Base-by-base conservation (phyloP, 1,140 invertebrate genomes). In the Lucilia cuprina region DNA sequence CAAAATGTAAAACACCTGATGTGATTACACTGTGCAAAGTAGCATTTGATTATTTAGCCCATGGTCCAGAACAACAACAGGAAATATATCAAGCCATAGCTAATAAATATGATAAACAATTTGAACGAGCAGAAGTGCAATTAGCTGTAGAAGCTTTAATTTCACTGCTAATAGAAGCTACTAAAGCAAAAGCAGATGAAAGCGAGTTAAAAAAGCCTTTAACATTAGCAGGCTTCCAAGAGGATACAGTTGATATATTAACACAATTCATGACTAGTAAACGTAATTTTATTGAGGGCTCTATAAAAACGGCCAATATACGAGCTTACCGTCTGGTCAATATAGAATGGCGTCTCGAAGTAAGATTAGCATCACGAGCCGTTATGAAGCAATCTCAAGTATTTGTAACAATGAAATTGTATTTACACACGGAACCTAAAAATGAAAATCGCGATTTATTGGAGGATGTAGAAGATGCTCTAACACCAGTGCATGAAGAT, bases 261-360 rank as follows among this genome's bases (percentile, higher is more conserved):
- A 86, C 87, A 30, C 89, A 90, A 84, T 90, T 90, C 74, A 88
- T 90, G 3, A 87, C 84, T 9, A 90, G 88, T 75, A 90, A 90
- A 77, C 84, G 87, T 1, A 85, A 84, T 74, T 90, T 90, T 82
- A 85, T 90, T n/a, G 89, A 90, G 30, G 87, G 89, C 3, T 90
- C 89, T 3, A 90, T 90, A 4, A 90, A 90, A 80, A 88, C 88
- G 13, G 89, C 89, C 17, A 90, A 90, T 78, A 88, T 90, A 50
- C 86, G 89, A 74, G 86, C 89, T 12, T 89, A 88, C 82, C 86
- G 89, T 10, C 41, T 91, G 41, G 86, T 90, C 2, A 88, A 91
- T 77, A 82, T 91, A 0, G 88, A 90, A 80, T 91, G 89, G 89
- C 87, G 89, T 10, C 83, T 91, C 47, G 89, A 91, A 82, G 88